Evolutionary conservation across 1,140 invertebrate species (phyloP), one percentile per base, ranked within the genome.

Genomic region (Drosophila azteca): DNA sequence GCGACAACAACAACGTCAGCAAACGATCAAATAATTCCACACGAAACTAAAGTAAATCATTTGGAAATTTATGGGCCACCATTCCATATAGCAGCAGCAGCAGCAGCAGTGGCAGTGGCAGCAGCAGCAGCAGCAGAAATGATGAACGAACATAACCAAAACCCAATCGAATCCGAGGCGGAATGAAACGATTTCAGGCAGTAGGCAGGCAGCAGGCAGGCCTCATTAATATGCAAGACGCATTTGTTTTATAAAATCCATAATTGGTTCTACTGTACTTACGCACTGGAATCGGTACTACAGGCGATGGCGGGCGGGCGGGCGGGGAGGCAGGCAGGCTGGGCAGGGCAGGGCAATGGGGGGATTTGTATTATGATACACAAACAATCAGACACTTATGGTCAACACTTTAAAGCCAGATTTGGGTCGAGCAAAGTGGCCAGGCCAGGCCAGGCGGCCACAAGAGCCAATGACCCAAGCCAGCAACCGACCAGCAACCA

Each of bases 251-350:
- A 90, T 90, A 90, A 90, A 90, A 90, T 90, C 87, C 87, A 90
- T 90, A 90, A 90, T 90, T 90, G 87, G 87, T 90, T 90, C 87
- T 90, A 90, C 87, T 90, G 87, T 90, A 90, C 87, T 90, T 90
- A 90, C 87, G 87, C 87, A 90, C 87, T 45, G 48, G 41, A 69
- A 71, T 70, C 54, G 75, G 59, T 62, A 41, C 9, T 45, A 46
- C 69, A 26, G 24, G 4, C 5, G 24, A 58, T 55, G 50, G 52
- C 29, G 31, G 69, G n/a, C n/a, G n/a, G n/a, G n/a, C n/a, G 24
- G 48, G 69, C 15, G 2, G 20, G 20, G 15, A n/a, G 22, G 3
- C 24, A 2, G 6, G 24, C 24, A 4, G 6, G 13, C 2, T 4
- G 6, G 49, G 50, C 7, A 15, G 24, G 26, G 11, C 22, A 7